Conservation (phyloP, 2,797 vertebrate genomes). For the Gila robusta region DNA sequence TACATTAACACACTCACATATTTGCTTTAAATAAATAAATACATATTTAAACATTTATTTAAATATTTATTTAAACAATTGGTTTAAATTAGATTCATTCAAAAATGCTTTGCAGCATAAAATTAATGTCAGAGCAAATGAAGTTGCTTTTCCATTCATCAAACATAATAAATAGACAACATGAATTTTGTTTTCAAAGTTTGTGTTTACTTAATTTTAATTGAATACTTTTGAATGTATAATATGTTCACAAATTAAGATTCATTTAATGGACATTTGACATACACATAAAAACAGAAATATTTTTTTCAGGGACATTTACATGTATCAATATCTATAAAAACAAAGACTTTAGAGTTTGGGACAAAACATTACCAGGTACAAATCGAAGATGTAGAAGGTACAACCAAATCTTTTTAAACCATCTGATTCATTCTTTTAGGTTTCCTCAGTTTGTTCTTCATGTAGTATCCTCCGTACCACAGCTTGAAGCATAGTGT, state of each 20-base stretch:
- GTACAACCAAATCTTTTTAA: neutral
- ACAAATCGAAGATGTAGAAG: neutral
- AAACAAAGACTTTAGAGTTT: neutral
- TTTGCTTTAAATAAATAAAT: neutral
- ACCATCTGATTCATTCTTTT: neutral
- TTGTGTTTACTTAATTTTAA: neutral
- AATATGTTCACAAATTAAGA: neutral
- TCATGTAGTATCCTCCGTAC: neutral
- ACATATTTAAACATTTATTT: too few relatives aligned
- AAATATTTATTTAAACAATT: neutral
- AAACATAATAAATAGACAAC: neutral
- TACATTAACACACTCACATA: neutral
- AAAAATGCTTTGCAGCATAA: neutral
- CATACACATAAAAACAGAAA: neutral
- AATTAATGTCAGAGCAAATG: neutral
- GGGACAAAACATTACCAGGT: neutral
- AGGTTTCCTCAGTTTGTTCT: neutral
- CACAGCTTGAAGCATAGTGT: neutral
- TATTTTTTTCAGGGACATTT: neutral
- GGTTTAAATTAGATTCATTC: neutral
- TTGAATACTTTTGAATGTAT: neutral
- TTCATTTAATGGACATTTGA: neutral
- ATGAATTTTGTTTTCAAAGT: neutral
- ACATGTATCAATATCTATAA: neutral
- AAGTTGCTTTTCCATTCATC: neutral